A percentile compares a stretch with the other conserved stretches of the same genome.
phyloP scores from a whole-genome alignment of 2,113 vertebrate genomes.

The Melanotaenia duboulayi region DNA sequence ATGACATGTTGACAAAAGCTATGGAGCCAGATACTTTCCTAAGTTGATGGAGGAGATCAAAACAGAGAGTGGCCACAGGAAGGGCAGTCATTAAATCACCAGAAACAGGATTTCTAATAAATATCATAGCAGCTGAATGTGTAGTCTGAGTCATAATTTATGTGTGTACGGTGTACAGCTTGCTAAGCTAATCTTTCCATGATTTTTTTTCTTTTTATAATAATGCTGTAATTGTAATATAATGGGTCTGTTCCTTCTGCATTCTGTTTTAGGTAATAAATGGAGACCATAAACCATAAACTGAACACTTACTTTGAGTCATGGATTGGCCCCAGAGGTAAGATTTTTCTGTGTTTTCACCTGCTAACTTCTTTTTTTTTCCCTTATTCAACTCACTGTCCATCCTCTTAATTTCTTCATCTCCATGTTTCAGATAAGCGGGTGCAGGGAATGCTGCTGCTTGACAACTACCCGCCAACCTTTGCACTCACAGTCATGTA shows the following conservation, averaged over 20 bases:
- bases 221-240: neutral
- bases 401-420: slow-evolving; percentile 27
- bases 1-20: too few relatives aligned
- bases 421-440: slow-evolving; percentile 87
- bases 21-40: too few relatives aligned
- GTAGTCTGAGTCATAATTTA: too few relatives aligned
- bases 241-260: slow-evolving; percentile 10
- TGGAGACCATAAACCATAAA: slow-evolving; percentile 91
- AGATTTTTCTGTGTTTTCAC: slow-evolving; percentile 46
- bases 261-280: slow-evolving; percentile 84
- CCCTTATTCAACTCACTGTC: neutral
- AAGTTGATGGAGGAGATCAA: too few relatives aligned
- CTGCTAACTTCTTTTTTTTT: neutral
- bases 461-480: slow-evolving; percentile 93
- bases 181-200: too few relatives aligned
- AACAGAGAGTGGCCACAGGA: too few relatives aligned
- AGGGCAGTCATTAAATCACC: too few relatives aligned
- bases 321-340: slow-evolving; percentile 95
- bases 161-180: too few relatives aligned
- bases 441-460: slow-evolving; percentile 93
- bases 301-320: slow-evolving; percentile 89
- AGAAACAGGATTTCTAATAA: too few relatives aligned
- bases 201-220: neutral
- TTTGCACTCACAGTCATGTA: slow-evolving; percentile 90
- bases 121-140: too few relatives aligned